phyloP scores from a whole-genome alignment of 2,113 vertebrate species.

The Fulmarus glacialis region DNA sequence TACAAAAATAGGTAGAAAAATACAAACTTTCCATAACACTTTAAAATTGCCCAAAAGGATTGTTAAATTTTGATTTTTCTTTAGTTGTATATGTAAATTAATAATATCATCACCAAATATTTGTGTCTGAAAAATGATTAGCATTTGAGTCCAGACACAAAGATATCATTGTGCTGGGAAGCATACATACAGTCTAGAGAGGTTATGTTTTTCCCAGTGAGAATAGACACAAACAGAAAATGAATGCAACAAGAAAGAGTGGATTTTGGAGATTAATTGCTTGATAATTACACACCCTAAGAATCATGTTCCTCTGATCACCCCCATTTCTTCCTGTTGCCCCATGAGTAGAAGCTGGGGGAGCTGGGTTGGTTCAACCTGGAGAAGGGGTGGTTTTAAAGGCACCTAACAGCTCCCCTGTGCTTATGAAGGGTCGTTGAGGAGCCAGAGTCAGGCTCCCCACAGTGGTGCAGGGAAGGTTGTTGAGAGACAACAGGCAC shows the following conservation, averaged over 20 bases:
- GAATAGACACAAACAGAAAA: not conserved
- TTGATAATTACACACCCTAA: not conserved
- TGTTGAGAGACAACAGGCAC: not conserved
- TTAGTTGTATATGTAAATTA: not conserved
- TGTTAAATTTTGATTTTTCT: not conserved
- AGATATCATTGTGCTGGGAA: not conserved
- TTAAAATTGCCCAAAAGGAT: not conserved
- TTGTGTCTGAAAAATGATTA: not conserved
- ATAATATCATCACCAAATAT: not conserved
- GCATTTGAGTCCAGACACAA: not conserved
- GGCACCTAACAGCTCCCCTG: not conserved
- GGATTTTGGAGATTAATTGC: not conserved
- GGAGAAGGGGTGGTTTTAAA: not conserved
- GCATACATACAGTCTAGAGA: not conserved
- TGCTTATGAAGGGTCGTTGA: not conserved
- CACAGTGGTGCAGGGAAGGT: not conserved
- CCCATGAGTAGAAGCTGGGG: not conserved
- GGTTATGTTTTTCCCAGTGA: not conserved
- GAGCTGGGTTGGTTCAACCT: not conserved
- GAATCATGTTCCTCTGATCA: not conserved
- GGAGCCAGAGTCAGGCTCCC: not conserved
- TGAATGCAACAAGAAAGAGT: not conserved
- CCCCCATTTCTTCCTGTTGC: not conserved
- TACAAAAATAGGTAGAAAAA: not conserved
- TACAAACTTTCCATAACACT: not conserved